Percentiles rank a stretch among this genome's conserved stretches.
Evolutionary conservation across 2,113 vertebrate species (phyloP).

Genomic region (Forbesichthys agassizii): DNA sequence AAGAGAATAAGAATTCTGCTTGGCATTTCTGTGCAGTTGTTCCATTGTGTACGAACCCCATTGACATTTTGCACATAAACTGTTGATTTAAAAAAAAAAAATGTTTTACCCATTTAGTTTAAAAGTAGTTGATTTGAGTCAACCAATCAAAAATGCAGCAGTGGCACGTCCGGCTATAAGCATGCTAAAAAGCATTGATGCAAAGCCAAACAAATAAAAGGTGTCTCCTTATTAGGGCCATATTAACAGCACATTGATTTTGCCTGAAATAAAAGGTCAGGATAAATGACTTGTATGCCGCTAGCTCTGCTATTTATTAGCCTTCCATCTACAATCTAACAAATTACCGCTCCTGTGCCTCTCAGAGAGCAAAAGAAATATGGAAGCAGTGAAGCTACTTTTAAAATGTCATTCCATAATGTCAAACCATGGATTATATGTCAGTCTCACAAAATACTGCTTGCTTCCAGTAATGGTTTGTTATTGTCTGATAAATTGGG

Average conservation of each 20-base stretch:
- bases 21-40: slow-evolving; percentile 14
- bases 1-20: neutral
- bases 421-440: slow-evolving; percentile 74
- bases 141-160: slow-evolving; percentile 39
- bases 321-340: slow-evolving; percentile 65
- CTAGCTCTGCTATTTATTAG: slow-evolving; percentile 67
- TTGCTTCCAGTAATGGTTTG: slow-evolving; percentile 36
- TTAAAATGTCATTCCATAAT: slow-evolving; percentile 77
- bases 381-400: slow-evolving; percentile 50
- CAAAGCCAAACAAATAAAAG: slow-evolving; percentile 63
- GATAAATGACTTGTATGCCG: slow-evolving; percentile 72
- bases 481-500: slow-evolving; percentile 51
- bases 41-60: slow-evolving; percentile 1
- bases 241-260: slow-evolving; percentile 77
- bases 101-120: slow-evolving; percentile 19
- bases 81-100: slow-evolving; percentile 31
- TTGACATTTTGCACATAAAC: slow-evolving; percentile 7
- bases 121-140: slow-evolving; percentile 46
- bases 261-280: slow-evolving; percentile 77
- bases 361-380: slow-evolving; percentile 62
- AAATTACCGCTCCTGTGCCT: slow-evolving; percentile 58
- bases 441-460: slow-evolving; percentile 47
- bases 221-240: slow-evolving; percentile 64
- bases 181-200: slow-evolving; percentile 39
- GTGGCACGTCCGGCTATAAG: slow-evolving; percentile 22